These are phyloP conservation scores for Tuta absoluta DNA, from an alignment of 2,888 invertebrate species.

Conservation along the genomic window DNA sequence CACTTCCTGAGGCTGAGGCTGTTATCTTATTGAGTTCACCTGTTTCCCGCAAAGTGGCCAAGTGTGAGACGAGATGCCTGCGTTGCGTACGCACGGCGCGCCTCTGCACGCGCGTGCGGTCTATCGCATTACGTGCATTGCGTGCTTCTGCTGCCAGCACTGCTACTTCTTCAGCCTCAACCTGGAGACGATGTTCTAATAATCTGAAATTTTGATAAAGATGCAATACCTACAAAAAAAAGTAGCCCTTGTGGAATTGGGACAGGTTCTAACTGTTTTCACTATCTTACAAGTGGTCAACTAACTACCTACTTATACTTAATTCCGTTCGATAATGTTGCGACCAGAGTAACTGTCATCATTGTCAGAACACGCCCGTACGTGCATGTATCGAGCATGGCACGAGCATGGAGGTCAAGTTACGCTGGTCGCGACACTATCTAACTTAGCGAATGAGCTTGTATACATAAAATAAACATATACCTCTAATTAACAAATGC, in stretches of 20 bases:
- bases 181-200: slow-evolving; percentile 63
- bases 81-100: slow-evolving; percentile 58
- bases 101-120: slow-evolving; percentile 60
- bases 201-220: slow-evolving; percentile 46
- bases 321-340: no score
- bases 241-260: background rate
- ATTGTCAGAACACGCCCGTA: no score
- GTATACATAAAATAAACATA: no score
- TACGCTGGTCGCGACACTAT: no score
- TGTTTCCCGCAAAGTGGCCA: slow-evolving; percentile 57
- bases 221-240: background rate
- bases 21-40: slow-evolving; percentile 49
- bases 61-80: slow-evolving; percentile 51
- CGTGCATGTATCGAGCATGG: no score
- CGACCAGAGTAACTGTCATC: no score
- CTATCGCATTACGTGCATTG: slow-evolving; percentile 62
- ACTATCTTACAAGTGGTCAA: no score
- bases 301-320: no score
- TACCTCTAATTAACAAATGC: background rate
- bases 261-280: no score
- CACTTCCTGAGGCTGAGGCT: background rate
- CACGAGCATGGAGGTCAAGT: no score
- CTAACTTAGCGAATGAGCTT: no score
- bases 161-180: slow-evolving; percentile 67
- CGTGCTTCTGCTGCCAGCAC: slow-evolving; percentile 68